phyloP scores from a whole-genome alignment of 2,113 vertebrate genomes.

The Trogon surrucura region DNA sequence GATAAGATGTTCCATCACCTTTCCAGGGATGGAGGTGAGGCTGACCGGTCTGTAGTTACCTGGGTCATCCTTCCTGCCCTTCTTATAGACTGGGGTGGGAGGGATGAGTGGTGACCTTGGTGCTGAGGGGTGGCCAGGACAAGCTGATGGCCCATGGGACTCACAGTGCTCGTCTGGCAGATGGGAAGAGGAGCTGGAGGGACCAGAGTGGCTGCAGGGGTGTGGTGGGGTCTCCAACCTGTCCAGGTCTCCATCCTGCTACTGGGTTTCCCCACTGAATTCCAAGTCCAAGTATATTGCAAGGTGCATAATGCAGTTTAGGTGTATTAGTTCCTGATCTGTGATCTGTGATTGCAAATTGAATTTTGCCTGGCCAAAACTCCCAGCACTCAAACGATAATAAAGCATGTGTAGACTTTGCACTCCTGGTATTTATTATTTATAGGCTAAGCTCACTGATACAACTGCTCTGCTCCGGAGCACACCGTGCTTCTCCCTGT shows the following conservation, averaged over 20 bases:
- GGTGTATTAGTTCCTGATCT: background rate
- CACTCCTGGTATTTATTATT: background rate
- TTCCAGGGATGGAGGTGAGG: too few species aligned
- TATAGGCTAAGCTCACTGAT: background rate
- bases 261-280: background rate
- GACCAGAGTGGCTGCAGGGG: background rate
- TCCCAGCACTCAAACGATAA: background rate
- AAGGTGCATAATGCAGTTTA: background rate
- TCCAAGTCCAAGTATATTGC: background rate
- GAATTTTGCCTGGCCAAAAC: background rate
- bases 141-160: rapidly evolving
- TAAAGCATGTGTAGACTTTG: background rate
- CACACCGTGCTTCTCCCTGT: too few species aligned
- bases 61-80: too few species aligned
- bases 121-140: too few species aligned
- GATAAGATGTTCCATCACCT: too few species aligned
- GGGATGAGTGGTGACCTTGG: too few species aligned
- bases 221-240: background rate
- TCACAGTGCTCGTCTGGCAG: background rate
- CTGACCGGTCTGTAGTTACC: too few species aligned
- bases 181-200: background rate
- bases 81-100: too few species aligned
- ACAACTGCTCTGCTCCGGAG: too few species aligned
- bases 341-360: background rate
- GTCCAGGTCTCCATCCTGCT: too few species aligned